Evolutionary conservation across 37 sponge, comb jelly and placozoan genomes (phyloP).

Genomic region (Halisarca cf. caerulea): DNA sequence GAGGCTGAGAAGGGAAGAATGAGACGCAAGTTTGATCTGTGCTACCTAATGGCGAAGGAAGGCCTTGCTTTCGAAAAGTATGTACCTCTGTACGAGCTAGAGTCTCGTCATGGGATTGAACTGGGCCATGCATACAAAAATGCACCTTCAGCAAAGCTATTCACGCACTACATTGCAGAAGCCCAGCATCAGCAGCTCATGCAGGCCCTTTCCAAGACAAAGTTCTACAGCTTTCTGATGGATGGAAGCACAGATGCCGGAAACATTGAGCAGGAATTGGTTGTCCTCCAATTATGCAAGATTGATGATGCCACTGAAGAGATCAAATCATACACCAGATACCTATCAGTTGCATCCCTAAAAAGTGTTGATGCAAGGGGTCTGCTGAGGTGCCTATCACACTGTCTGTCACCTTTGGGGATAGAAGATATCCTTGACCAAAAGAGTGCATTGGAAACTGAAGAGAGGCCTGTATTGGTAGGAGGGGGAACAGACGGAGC

Average conservation of each 20-base stretch:
- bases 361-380: constrained; percentile 51
- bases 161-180: constrained; percentile 7
- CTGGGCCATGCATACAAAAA: constrained; percentile 38
- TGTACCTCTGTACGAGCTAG: constrained; percentile 34
- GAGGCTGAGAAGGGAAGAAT: neutral
- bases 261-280: neutral
- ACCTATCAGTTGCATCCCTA: neutral
- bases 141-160: neutral
- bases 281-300: neutral
- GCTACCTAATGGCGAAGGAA: constrained; percentile 39
- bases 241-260: neutral
- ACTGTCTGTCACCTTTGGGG: constrained; percentile 36
- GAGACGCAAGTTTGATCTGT: constrained; percentile 41
- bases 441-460: neutral
- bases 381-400: constrained; percentile 38
- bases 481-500: constrained; percentile 72
- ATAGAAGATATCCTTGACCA: constrained; percentile 36
- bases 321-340: neutral
- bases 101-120: constrained; percentile 60
- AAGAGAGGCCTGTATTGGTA: constrained; percentile 37
- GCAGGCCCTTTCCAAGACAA: neutral
- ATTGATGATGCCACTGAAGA: neutral
- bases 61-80: constrained; percentile 49
- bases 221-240: constrained; percentile 18
- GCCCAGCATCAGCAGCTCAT: neutral